A percentile compares a stretch with the other conserved stretches of the same genome.
Evolutionary conservation across 2,113 vertebrate genomes (phyloP).

Genomic region (Elachura formosa): DNA sequence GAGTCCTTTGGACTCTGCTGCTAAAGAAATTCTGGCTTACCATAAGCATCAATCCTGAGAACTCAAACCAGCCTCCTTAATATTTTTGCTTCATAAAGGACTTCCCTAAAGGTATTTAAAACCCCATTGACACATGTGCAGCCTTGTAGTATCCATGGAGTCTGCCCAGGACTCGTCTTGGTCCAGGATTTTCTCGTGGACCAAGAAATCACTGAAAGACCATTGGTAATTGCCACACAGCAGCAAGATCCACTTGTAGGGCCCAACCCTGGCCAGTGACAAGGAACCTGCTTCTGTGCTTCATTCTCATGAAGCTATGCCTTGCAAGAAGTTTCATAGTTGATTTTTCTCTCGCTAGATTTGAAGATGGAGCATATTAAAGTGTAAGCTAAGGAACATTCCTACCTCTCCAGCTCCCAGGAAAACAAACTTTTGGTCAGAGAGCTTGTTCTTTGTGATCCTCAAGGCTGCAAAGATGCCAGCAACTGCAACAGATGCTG

Average conservation of each 20-base stretch:
- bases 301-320: neutral
- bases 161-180: neutral
- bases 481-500: constrained; percentile 91
- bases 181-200: no score
- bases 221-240: neutral
- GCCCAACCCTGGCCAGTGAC: neutral
- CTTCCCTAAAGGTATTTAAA: neutral
- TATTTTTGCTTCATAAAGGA: neutral
- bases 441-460: constrained; percentile 90
- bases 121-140: neutral
- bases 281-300: neutral
- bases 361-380: neutral
- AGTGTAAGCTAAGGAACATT: neutral
- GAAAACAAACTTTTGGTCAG: constrained; percentile 92
- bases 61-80: neutral
- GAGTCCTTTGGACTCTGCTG: neutral
- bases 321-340: neutral
- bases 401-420: constrained; percentile 95
- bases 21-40: neutral
- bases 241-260: neutral
- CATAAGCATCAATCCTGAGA: neutral
- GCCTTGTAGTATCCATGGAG: fast-evolving
- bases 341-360: neutral
- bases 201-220: neutral
- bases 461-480: constrained; percentile 88